Base-by-base conservation (phyloP, 2,797 vertebrate species). In the Enoplosus armatus region DNA sequence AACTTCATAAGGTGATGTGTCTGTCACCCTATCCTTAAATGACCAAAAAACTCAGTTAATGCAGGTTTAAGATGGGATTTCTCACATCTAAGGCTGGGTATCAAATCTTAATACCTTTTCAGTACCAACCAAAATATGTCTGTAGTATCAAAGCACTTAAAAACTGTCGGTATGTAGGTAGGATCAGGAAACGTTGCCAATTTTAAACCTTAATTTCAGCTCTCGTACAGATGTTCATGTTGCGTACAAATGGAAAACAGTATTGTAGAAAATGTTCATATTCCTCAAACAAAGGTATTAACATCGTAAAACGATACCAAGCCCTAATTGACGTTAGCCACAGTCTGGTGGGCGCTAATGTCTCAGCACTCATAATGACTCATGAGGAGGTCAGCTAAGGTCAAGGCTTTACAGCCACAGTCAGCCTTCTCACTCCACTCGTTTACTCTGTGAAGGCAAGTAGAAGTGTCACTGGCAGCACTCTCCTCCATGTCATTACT, bases 401-500 rank as follows among this genome's bases (percentile, higher is more conserved):
- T 80, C 79, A 75, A 69, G 71, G 63, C 53, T 68, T 47, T 31
- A 70, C 51, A 29, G 35, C 33, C 43, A 59, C 37, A 18, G n/a
- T 55, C 18, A 9, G 26, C 59, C n/a, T 3, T 59, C 31, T 63
- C 71, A 39, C 33, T 29, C 54, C 18, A 64, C 61, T 85, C 26
- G 15, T 80, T 82, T 62, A 43, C 22, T 37, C 33, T 39, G 47
- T 68, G 55, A 77, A 5, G 35, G 64, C 22, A 37, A 81, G 66
- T 48, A 26, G 37, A 75, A 79, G 84, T 62, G 77, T 84, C 85
- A 85, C 74, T 51, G 65, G 82, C 88, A 85, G 87, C 71, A 16
- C 82, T 82, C 72, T 79, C 74, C 86, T 84, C 81, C 72, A 35
- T 45, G 80, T 75, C 85, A 84, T 89, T 85, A 89, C 78, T 88